A percentile compares a stretch with the other conserved stretches of the same genome.
These are phyloP conservation scores for Lophochroa leadbeateri DNA, from an alignment of 2,113 vertebrate species.

Conservation along the genomic window DNA sequence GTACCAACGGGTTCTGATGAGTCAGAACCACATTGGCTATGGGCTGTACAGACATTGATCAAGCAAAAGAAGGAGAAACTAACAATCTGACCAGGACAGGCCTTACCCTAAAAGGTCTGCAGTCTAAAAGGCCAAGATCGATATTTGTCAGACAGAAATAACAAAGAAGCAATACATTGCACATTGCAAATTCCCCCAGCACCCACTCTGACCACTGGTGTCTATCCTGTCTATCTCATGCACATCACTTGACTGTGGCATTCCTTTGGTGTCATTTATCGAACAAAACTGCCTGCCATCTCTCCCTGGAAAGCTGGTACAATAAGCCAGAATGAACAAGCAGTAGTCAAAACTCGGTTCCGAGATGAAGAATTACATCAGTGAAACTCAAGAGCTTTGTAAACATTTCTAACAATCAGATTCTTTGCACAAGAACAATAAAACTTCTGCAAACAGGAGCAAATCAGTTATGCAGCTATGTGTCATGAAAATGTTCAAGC, in stretches of 20 bases:
- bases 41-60: neutral
- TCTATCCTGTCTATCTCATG: neutral
- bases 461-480: neutral
- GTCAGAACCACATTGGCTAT: too few relatives aligned
- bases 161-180: neutral
- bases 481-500: neutral
- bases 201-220: neutral
- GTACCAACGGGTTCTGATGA: too few relatives aligned
- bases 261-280: neutral
- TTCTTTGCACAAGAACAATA: neutral
- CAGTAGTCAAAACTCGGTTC: neutral
- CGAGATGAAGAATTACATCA: neutral
- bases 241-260: fast-evolving
- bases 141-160: neutral
- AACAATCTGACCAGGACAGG: neutral
- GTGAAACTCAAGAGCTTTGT: neutral
- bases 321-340: neutral
- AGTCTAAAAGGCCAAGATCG: neutral
- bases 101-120: neutral
- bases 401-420: neutral
- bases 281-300: neutral
- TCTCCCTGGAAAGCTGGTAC: neutral
- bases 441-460: neutral
- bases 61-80: neutral
- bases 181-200: neutral